Conservation (phyloP, 1,140 invertebrate genomes). For the Phymastichus coffea region DNA sequence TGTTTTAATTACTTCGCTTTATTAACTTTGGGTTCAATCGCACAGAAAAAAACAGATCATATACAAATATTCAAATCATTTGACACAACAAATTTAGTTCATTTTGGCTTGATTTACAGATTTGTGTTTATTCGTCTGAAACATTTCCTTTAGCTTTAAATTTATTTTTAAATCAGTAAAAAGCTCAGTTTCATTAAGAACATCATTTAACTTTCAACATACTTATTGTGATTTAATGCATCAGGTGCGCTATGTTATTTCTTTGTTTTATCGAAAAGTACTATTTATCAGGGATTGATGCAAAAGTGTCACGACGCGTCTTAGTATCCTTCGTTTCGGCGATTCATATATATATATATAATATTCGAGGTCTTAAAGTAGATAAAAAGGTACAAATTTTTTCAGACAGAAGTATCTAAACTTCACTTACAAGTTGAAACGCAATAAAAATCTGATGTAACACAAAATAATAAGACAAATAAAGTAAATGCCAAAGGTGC, state of each 20-base stretch:
- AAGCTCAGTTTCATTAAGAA: slow-evolving; percentile 46
- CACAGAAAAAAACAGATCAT: slow-evolving; percentile 28
- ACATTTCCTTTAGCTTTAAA: slow-evolving; percentile 39
- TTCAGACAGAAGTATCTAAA: slow-evolving; percentile 1
- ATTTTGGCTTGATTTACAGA: slow-evolving; percentile 48
- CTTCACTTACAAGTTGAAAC: slow-evolving; percentile 2
- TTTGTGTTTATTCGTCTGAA: slow-evolving; percentile 47
- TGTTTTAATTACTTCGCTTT: too few species aligned
- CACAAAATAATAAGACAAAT: slow-evolving; percentile 11
- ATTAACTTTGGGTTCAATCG: too few species aligned
- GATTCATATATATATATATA: slow-evolving; percentile 19
- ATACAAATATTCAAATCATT: slow-evolving; percentile 41
- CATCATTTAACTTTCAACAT: slow-evolving; percentile 42
- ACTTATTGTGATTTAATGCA: slow-evolving; percentile 39
- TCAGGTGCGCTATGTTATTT: slow-evolving; percentile 30
- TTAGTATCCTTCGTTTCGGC: slow-evolving; percentile 19
- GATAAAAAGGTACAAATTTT: slow-evolving; percentile 25
- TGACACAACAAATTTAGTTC: slow-evolving; percentile 45
- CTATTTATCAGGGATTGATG: slow-evolving; percentile 39
- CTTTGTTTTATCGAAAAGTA: slow-evolving; percentile 39
- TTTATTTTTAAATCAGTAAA: slow-evolving; percentile 49
- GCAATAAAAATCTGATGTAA: slow-evolving; percentile 9
- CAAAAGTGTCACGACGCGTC: slow-evolving; percentile 36
- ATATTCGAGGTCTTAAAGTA: slow-evolving; percentile 21
- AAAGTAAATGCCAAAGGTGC: slow-evolving; percentile 26